Evolutionary conservation across 2,113 vertebrate species (phyloP).

Genomic region (Misgurnus anguillicaudatus): DNA sequence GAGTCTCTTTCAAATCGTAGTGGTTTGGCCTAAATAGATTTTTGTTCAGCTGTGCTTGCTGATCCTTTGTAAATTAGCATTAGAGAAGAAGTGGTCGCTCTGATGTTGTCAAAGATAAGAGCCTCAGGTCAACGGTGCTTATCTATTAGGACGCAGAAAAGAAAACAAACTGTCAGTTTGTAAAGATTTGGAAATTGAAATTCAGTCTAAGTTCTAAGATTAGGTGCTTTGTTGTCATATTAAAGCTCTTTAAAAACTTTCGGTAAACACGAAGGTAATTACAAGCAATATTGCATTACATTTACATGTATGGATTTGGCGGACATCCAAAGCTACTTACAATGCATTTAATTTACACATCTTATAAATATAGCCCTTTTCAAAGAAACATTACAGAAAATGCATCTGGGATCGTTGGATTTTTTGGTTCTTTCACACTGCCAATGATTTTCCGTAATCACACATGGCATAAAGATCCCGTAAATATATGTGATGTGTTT

Average conservation of each 20-base stretch:
- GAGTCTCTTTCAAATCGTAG: conserved; percentile 67
- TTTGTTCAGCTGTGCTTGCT: conserved; percentile 64
- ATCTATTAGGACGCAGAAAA: conserved; percentile 67
- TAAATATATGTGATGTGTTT: too few relatives aligned
- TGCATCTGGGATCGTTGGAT: too few relatives aligned
- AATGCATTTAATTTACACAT: too few relatives aligned
- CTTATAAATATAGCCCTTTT: too few relatives aligned
- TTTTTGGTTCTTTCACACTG: too few relatives aligned
- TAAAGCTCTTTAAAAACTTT: neutral
- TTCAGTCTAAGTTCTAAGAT: conserved; percentile 32
- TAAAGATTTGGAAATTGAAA: conserved; percentile 44
- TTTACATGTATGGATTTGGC: too few relatives aligned
- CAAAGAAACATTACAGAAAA: too few relatives aligned
- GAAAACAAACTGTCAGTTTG: conserved; percentile 63
- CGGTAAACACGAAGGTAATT: too few relatives aligned
- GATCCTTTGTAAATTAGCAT: conserved; percentile 66
- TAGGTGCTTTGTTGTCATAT: neutral
- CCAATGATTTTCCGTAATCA: too few relatives aligned
- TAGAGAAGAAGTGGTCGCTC: conserved; percentile 69
- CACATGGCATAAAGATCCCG: too few relatives aligned
- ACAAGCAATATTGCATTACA: too few relatives aligned
- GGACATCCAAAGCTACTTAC: too few relatives aligned
- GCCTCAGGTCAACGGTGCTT: conserved; percentile 65
- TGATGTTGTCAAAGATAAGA: conserved; percentile 72
- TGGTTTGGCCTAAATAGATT: conserved; percentile 59